phyloP scores from a whole-genome alignment of 2,888 invertebrate genomes.

The Epinotia bilunana region DNA sequence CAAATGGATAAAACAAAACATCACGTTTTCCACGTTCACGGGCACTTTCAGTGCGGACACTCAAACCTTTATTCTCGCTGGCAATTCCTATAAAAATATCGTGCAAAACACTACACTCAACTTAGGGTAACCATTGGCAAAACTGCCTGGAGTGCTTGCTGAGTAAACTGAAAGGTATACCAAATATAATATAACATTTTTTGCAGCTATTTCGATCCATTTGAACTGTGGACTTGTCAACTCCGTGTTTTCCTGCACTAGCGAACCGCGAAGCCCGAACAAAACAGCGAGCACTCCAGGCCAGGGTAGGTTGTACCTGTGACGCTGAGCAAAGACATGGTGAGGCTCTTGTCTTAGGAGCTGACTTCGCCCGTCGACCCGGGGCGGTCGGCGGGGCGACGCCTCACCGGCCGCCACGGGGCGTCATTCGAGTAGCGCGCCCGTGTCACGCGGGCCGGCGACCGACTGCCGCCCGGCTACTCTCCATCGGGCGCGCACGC shows the following conservation, averaged over 20 bases:
- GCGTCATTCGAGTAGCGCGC: conserved; percentile 80
- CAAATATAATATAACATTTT: not conserved
- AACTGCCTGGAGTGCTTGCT: conserved; percentile 21
- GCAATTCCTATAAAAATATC: conserved; percentile 12
- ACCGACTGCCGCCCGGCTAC: conserved; percentile 69
- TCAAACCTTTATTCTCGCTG: conserved; percentile 15
- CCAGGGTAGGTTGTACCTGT: conserved; percentile 70
- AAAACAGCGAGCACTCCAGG: conserved; percentile 14
- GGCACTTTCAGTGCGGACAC: conserved; percentile 21
- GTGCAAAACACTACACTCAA: conserved; percentile 26
- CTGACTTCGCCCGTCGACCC: conserved; percentile 82
- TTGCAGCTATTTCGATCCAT: conserved; percentile 27
- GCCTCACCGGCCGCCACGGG: conserved; percentile 84
- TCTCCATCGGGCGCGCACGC: conserved; percentile 62
- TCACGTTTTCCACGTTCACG: conserved; percentile 14
- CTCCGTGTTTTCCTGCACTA: conserved; percentile 23
- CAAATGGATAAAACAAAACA: conserved; percentile 21
- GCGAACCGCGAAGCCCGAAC: not conserved
- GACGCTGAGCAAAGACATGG: conserved; percentile 84
- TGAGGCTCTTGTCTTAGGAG: conserved; percentile 69
- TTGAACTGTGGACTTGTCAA: not conserved
- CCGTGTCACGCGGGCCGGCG: conserved; percentile 80
- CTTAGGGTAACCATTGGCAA: conserved; percentile 10
- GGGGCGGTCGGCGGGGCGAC: conserved; percentile 84
- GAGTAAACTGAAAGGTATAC: not conserved